Percentiles rank a stretch among this genome's conserved stretches.
Evolutionary conservation across 1,140 invertebrate genomes (phyloP).

Genomic region (Leucophenga varia): DNA sequence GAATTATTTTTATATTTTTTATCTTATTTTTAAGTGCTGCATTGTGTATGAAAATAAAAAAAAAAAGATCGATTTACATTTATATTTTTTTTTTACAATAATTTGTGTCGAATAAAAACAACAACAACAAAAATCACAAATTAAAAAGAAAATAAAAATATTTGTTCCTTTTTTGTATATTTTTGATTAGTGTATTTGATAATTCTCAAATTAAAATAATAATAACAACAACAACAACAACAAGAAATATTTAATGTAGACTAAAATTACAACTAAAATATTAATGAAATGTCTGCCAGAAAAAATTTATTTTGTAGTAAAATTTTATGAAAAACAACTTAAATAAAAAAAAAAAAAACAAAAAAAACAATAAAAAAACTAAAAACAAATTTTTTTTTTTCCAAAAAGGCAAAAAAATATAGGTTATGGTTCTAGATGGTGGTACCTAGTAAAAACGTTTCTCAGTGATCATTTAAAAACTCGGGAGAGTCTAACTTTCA

Average conservation of each 20-base stretch:
- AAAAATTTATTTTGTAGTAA: conserved; percentile 37
- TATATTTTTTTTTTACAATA: no score
- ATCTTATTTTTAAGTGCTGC: conserved; percentile 41
- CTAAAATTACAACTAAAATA: no score
- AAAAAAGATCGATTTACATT: conserved; percentile 45
- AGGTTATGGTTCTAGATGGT: no score
- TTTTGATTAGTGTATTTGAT: conserved; percentile 21
- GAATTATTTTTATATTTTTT: conserved; percentile 5
- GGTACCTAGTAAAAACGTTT: no score
- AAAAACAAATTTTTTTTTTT: no score
- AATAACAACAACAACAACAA: no score
- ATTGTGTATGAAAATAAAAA: conserved; percentile 39
- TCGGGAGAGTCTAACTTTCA: no score
- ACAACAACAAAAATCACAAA: conserved; percentile 34
- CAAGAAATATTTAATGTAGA: no score
- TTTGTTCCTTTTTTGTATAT: conserved; percentile 54
- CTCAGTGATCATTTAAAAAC: no score
- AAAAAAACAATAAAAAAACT: conserved; percentile 31
- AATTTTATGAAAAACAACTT: conserved; percentile 15
- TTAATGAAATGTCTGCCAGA: conserved; percentile 29
- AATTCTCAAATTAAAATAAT: neutral
- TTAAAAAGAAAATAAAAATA: no score
- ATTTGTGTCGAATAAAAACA: conserved; percentile 32
- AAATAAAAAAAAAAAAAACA: conserved; percentile 30
- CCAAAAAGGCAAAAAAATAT: no score